Base-by-base conservation (phyloP, 1,140 invertebrate genomes). In the Bilobella aurantiaca region DNA sequence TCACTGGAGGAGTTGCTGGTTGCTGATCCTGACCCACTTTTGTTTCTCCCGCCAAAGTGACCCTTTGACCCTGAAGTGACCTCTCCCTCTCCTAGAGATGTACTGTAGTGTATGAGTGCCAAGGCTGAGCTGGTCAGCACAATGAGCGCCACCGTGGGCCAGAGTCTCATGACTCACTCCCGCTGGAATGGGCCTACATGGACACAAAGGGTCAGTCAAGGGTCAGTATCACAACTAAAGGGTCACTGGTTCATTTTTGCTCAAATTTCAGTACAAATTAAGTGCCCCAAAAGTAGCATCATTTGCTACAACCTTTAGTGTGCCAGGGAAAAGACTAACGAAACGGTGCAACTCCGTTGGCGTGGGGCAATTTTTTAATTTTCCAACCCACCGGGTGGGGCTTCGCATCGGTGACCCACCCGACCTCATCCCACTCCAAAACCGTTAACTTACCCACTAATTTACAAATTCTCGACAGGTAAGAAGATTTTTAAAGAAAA, bases 131-230 rank as follows among this genome's bases (percentile, higher is more conserved):
- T 67, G 3, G 63, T 69, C 62, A 73, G 69, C 66, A 71, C 63
- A 34, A 73, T 49, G 23, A 73, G 31, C 66, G 67, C 46, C 62
- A 66, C 56, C 42, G 62, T 65, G 30, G 69, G 66, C 64, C 66
- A 68, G 69, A 73, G 69, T 73, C 66, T 60, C 69, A 73, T 70
- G 65, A 73, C 67, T 67, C 67, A 56, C 49, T 65, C 64, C 46
- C 67, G 65, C 68, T 69, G 58, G 23, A 53, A 53, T 5, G 25
- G 21, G 49, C 14, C 14, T 23, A 53, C 14, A 53, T 12, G n/a
- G n/a, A 42, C n/a, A 42, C 8, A 53, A 53, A 53, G 25, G 14
- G 23, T 53, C 12, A 23, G 49, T 14, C 3, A 23, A 53, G 49
- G 12, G 8, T n/a, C 8, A n/a, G 37, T 8, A 8, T 42, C n/a